Evolutionary conservation across 2,888 invertebrate genomes (phyloP).

Genomic region (Glaucopsyche alexis): DNA sequence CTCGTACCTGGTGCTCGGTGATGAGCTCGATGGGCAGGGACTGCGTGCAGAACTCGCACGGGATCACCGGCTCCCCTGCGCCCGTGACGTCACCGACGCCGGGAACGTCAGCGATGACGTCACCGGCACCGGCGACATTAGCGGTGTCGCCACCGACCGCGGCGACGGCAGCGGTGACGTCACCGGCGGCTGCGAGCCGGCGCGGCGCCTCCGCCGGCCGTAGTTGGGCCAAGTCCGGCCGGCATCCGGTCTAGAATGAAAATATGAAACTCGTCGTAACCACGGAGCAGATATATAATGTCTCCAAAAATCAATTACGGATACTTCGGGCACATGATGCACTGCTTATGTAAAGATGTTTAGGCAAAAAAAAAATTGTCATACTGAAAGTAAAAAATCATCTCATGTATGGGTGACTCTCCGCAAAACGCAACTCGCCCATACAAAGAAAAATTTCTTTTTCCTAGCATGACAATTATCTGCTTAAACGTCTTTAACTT

Average conservation of each 20-base stretch:
- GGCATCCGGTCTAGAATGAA: constrained; percentile 57
- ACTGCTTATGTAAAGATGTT: no score
- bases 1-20: constrained; percentile 62
- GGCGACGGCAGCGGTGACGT: constrained; percentile 2
- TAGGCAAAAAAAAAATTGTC: no score
- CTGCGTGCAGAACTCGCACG: constrained; percentile 69
- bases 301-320: no score
- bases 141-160: constrained; percentile 30
- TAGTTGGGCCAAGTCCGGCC: constrained; percentile 57
- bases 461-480: no score
- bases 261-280: background rate
- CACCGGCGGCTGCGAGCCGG: constrained; percentile 29
- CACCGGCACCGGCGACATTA: constrained; percentile 28
- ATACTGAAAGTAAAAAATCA: no score
- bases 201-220: constrained; percentile 37
- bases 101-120: constrained; percentile 11
- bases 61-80: constrained; percentile 55
- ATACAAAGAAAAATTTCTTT: no score
- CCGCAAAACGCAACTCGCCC: no score
- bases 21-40: constrained; percentile 65
- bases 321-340: no score
- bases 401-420: no score
- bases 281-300: no score
- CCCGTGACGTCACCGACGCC: constrained; percentile 29
- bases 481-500: no score